Percentiles rank a stretch among this genome's conserved stretches.
phyloP scores from a whole-genome alignment of 1,140 invertebrate species.

The silkworm (Bombyx mori) region DNA sequence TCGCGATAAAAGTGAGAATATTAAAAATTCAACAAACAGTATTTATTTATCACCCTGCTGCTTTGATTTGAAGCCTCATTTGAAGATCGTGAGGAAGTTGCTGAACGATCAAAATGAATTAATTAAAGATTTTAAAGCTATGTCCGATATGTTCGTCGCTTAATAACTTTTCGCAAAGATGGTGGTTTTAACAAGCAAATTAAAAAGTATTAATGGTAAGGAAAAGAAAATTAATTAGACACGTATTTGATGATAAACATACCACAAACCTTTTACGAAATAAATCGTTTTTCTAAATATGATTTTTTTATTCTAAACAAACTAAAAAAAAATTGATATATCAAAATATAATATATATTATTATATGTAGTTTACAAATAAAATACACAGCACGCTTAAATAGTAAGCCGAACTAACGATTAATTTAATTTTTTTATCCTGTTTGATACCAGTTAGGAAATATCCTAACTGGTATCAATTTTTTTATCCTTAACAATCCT shows the following conservation, averaged over 20 bases:
- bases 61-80: conserved; percentile 30
- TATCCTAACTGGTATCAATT: too few species aligned
- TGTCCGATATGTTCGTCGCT: background rate
- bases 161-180: background rate
- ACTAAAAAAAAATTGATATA: too few species aligned
- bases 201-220: background rate
- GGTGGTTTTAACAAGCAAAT: too few species aligned
- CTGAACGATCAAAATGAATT: conserved; percentile 31
- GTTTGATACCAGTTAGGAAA: too few species aligned
- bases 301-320: too few species aligned
- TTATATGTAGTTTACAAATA: too few species aligned
- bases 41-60: background rate
- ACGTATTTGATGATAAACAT: background rate
- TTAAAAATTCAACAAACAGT: too few species aligned
- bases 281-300: background rate
- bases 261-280: background rate
- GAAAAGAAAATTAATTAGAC: background rate
- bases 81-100: conserved; percentile 27
- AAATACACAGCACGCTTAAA: too few species aligned
- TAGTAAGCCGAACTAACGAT: too few species aligned
- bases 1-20: background rate
- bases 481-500: too few species aligned
- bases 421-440: too few species aligned
- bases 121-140: conserved; percentile 23
- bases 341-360: too few species aligned